phyloP scores from a whole-genome alignment of 2,113 vertebrate species.

The Macrotis lagotis region DNA sequence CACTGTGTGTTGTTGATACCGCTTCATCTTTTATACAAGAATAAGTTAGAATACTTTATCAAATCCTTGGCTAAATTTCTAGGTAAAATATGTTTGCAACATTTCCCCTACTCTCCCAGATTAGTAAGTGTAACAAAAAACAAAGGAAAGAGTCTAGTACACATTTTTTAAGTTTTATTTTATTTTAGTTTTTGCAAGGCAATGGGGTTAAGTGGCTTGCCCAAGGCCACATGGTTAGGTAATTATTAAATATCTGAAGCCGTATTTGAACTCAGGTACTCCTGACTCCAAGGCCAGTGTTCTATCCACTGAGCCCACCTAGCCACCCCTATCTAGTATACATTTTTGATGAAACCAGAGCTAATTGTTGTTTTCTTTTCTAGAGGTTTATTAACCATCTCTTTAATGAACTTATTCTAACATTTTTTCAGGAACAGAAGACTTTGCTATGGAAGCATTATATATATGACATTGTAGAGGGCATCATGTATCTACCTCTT shows the following conservation, averaged over 20 bases:
- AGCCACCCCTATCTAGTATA: too few species aligned
- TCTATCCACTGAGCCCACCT: too few species aligned
- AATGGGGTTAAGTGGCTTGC: too few species aligned
- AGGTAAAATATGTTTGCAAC: background rate
- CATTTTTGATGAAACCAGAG: background rate
- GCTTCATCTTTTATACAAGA: background rate
- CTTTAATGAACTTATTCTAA: background rate
- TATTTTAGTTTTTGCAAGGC: too few species aligned
- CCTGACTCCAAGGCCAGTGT: too few species aligned
- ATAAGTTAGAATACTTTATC: background rate
- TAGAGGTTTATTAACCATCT: background rate
- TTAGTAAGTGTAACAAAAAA: background rate
- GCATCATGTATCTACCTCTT: too few species aligned
- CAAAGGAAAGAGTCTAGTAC: background rate
- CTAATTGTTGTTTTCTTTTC: background rate
- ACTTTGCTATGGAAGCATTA: background rate
- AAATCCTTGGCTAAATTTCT: background rate
- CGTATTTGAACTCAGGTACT: too few species aligned
- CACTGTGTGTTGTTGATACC: too few species aligned
- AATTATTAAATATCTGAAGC: too few species aligned
- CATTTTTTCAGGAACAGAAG: background rate
- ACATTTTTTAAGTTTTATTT: too few species aligned
- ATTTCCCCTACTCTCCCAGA: background rate
- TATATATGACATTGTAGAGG: background rate
- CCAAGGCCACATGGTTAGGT: too few species aligned